These are phyloP conservation scores for Pygoscelis adeliae DNA, from an alignment of 2,113 vertebrate species.

Conservation along the genomic window DNA sequence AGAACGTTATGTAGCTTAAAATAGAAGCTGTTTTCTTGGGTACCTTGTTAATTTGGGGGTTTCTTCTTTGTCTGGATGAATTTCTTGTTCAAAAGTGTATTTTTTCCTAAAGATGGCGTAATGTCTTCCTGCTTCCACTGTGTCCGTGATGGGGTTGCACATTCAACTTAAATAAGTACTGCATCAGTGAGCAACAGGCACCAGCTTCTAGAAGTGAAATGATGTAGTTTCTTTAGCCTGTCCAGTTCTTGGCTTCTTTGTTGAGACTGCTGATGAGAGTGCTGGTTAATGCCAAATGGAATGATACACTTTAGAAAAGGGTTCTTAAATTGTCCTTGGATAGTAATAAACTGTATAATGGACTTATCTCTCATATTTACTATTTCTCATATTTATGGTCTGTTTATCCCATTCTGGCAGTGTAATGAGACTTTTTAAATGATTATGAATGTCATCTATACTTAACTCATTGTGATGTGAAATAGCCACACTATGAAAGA, in stretches of 20 bases:
- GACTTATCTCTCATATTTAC: background rate
- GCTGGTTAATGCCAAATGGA: background rate
- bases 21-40: background rate
- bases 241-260: background rate
- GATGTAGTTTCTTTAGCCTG: background rate
- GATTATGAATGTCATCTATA: background rate
- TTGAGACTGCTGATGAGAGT: background rate
- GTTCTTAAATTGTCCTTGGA: background rate
- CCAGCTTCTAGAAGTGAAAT: background rate
- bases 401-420: background rate
- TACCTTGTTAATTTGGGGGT: background rate
- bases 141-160: background rate
- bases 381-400: background rate
- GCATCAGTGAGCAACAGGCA: background rate
- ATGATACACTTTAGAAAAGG: background rate
- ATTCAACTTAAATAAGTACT: too few relatives aligned
- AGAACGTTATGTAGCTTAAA: background rate
- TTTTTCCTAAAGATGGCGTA: background rate
- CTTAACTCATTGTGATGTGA: background rate
- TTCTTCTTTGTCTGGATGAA: background rate
- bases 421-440: background rate
- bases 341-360: background rate
- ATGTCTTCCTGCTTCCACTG: background rate
- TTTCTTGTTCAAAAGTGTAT: background rate
- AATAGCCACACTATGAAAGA: background rate